Evolutionary conservation across 2,888 invertebrate species (phyloP).

Genomic region (Biston stratarius): DNA sequence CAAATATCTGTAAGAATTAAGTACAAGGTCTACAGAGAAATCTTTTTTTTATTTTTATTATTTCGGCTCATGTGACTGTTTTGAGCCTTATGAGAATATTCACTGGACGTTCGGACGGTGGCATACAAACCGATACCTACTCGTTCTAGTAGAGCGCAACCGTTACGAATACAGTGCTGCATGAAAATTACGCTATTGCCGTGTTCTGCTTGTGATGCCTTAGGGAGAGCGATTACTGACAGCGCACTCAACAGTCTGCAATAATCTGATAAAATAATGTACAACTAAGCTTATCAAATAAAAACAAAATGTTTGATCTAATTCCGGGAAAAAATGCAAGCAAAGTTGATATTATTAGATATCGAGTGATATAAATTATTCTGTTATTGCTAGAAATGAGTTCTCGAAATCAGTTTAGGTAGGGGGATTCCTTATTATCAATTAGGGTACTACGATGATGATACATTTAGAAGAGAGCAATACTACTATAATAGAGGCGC

Average conservation of each 20-base stretch:
- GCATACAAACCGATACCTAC: conserved; percentile 79
- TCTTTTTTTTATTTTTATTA: no score
- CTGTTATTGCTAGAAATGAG: conserved; percentile 9
- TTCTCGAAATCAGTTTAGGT: conserved; percentile 1
- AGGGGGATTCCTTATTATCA: conserved; percentile 10
- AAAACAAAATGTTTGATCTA: conserved; percentile 10
- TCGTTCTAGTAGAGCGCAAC: conserved; percentile 84
- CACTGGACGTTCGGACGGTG: conserved; percentile 53
- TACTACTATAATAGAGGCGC: conserved; percentile 55
- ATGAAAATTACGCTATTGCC: conserved; percentile 72
- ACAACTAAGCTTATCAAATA: conserved; percentile 1
- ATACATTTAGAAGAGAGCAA: conserved; percentile 40
- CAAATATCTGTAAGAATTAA: no score
- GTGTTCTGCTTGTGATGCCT: conserved; percentile 25
- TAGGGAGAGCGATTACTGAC: conserved; percentile 14
- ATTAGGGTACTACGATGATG: conserved; percentile 1
- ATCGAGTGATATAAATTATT: conserved; percentile 5
- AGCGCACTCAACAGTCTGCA: neutral
- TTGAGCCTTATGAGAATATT: conserved; percentile 60
- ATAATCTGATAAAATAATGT: neutral
- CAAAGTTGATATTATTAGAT: conserved; percentile 2
- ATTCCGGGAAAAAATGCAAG: conserved; percentile 10
- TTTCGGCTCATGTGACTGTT: neutral
- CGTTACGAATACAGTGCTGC: conserved; percentile 84
- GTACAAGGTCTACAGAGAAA: neutral